These are phyloP conservation scores for Yasuhikotakia modesta DNA, from an alignment of 2,797 vertebrate species.

Conservation along the genomic window DNA sequence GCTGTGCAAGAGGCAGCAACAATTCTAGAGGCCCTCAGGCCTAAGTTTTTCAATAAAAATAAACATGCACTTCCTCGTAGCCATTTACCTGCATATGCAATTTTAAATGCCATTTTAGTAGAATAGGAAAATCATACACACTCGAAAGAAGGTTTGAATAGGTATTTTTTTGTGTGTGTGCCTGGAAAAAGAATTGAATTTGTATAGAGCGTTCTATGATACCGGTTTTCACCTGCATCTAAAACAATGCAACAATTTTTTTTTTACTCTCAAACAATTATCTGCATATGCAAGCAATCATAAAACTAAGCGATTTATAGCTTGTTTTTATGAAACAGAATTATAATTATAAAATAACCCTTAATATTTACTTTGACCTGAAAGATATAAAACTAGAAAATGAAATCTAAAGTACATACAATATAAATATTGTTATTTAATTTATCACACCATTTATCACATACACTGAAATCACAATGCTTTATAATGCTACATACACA, in stretches of 20 bases:
- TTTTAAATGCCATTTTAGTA: conserved; percentile 43
- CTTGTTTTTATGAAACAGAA: too few species aligned
- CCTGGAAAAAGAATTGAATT: conserved; percentile 23
- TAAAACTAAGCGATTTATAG: neutral
- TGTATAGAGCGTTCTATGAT: neutral
- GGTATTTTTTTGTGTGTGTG: neutral
- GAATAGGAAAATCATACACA: neutral
- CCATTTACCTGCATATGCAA: conserved; percentile 20
- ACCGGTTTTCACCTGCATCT: neutral
- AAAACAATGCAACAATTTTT: conserved; percentile 6
- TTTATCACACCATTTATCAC: too few species aligned
- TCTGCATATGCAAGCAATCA: neutral
- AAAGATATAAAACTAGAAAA: too few species aligned
- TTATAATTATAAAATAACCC: too few species aligned
- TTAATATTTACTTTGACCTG: too few species aligned
- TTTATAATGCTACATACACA: neutral
- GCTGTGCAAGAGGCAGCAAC: conserved; percentile 67
- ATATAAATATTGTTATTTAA: too few species aligned
- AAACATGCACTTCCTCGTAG: conserved; percentile 51
- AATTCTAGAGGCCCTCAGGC: conserved; percentile 63
- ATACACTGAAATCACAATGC: neutral
- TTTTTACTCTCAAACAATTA: neutral
- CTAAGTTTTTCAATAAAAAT: conserved; percentile 47
- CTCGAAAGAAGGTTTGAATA: conserved; percentile 17
- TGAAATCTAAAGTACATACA: too few species aligned